Evolutionary conservation across 2,797 vertebrate genomes (phyloP).

Genomic region (Pampus argenteus): DNA sequence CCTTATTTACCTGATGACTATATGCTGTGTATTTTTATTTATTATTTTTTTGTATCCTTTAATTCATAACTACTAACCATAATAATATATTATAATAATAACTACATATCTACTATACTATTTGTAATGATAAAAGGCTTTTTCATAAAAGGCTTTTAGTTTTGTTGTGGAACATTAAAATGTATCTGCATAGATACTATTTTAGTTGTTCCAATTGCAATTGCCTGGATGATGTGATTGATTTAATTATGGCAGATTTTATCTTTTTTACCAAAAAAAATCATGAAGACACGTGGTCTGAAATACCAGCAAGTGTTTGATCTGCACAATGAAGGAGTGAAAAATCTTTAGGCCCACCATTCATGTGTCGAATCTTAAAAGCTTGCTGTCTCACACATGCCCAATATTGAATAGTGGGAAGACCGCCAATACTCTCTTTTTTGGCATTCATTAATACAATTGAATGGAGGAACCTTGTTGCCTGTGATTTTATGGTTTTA

Average conservation of each 20-base stretch:
- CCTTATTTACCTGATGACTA: background rate
- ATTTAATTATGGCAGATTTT: constrained; percentile 49
- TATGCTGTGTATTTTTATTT: too few relatives aligned
- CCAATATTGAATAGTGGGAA: constrained; percentile 43
- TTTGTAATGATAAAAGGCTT: constrained; percentile 1
- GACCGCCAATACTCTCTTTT: constrained; percentile 42
- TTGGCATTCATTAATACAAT: constrained; percentile 47
- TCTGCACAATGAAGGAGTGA: constrained; percentile 44
- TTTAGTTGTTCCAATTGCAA: constrained; percentile 38
- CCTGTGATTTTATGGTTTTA: constrained; percentile 53
- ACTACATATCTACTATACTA: too few relatives aligned
- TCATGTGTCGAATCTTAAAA: constrained; percentile 66
- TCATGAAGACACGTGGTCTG: constrained; percentile 63
- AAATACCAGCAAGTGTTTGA: constrained; percentile 62
- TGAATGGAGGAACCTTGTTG: constrained; percentile 39
- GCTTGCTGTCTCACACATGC: constrained; percentile 50
- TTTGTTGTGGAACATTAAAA: constrained; percentile 33
- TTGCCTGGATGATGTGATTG: constrained; percentile 40
- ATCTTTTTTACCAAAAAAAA: constrained; percentile 34
- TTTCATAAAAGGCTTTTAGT: constrained; percentile 14
- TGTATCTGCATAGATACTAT: constrained; percentile 32
- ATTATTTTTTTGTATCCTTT: too few relatives aligned
- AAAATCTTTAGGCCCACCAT: constrained; percentile 44
- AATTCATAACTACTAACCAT: too few relatives aligned
- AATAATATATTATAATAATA: too few relatives aligned